Conservation (phyloP, 2,888 invertebrate genomes). For the Rhodophaea formosa region DNA sequence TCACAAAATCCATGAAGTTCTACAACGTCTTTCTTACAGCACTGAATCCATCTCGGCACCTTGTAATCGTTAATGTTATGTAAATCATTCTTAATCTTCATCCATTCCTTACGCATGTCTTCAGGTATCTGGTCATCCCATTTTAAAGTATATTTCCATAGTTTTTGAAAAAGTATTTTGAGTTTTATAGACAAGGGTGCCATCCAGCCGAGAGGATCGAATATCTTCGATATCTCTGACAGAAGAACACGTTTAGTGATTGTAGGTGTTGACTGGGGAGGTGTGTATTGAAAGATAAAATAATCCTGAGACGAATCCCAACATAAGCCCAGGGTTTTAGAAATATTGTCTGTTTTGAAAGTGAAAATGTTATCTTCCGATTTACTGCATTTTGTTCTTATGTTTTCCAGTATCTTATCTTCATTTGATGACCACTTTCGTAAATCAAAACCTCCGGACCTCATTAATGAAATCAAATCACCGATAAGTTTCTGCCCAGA, state of each 20-base stretch:
- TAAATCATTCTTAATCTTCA: not conserved
- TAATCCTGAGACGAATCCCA: slow-evolving; percentile 18
- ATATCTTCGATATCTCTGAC: not conserved
- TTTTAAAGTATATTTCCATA: not conserved
- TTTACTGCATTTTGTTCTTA: too few species aligned
- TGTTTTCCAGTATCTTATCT: not conserved
- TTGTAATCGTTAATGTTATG: not conserved
- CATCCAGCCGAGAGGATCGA: not conserved
- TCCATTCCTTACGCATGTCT: not conserved
- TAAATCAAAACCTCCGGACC: slow-evolving; percentile 18
- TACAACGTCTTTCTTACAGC: not conserved
- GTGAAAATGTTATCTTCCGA: not conserved
- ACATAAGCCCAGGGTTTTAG: slow-evolving; percentile 18
- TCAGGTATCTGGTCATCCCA: not conserved
- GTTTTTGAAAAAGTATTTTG: not conserved
- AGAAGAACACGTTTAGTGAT: not conserved
- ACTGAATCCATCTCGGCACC: not conserved
- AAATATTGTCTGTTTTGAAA: not conserved
- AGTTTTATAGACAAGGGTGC: not conserved
- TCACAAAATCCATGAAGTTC: too few species aligned
- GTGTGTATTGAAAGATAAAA: not conserved
- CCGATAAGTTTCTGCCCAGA: slow-evolving; percentile 11
- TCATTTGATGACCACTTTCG: slow-evolving; percentile 21
- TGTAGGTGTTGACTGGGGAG: not conserved
- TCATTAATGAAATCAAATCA: slow-evolving; percentile 13